Conservation (phyloP, 2,888 invertebrate species). For the Habroteleia sp. region DNA sequence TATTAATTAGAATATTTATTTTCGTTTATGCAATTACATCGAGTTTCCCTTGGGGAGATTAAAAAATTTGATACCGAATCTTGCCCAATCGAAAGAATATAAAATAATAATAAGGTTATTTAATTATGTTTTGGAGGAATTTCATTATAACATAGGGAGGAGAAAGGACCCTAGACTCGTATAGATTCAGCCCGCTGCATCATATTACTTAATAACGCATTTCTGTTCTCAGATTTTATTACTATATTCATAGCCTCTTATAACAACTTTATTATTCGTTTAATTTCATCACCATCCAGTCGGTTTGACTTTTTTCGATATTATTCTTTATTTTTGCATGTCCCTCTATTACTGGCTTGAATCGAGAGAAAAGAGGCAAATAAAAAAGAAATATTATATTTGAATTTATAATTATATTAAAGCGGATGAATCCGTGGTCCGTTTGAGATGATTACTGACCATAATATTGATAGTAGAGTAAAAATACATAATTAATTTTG, state of each 20-base stretch:
- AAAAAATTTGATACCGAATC: slow-evolving; percentile 8
- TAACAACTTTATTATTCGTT: slow-evolving; percentile 10
- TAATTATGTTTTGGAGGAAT: slow-evolving; percentile 38
- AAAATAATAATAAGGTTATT: slow-evolving; percentile 20
- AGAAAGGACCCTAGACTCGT: not conserved
- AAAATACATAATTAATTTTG: slow-evolving; percentile 17
- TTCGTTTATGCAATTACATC: slow-evolving; percentile 13
- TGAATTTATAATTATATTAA: slow-evolving; percentile 1
- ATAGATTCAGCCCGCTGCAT: slow-evolving; percentile 12
- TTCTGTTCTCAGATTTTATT: slow-evolving; percentile 15
- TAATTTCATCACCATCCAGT: slow-evolving; percentile 21
- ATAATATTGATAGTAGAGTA: not conserved
- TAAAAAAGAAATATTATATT: too few species aligned
- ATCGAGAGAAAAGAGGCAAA: too few species aligned
- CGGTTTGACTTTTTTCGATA: slow-evolving; percentile 6
- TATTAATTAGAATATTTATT: slow-evolving; percentile 30
- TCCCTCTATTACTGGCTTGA: not conserved
- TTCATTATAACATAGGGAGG: slow-evolving; percentile 23
- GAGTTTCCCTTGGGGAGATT: slow-evolving; percentile 9
- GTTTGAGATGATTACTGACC: not conserved
- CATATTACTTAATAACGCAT: slow-evolving; percentile 20
- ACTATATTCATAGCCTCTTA: slow-evolving; percentile 29
- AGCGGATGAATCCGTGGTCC: not conserved
- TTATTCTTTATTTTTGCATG: slow-evolving; percentile 6
- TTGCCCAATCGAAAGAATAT: not conserved